phyloP scores from a whole-genome alignment of 1,140 invertebrate genomes.

The Chionoecetes opilio region DNA sequence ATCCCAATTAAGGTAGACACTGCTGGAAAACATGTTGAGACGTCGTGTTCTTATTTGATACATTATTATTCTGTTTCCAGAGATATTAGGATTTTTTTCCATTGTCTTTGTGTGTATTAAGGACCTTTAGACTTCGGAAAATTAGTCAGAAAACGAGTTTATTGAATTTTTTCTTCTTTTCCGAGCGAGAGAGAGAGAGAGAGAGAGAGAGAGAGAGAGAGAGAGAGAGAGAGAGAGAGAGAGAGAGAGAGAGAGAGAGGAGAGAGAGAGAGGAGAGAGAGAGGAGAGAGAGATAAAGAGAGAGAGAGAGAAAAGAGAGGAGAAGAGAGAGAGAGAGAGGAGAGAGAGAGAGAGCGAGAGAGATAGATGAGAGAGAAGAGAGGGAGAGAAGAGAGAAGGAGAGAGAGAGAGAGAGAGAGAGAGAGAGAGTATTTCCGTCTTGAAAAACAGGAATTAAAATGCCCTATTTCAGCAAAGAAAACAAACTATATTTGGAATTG shows the following conservation, averaged over 20 bases:
- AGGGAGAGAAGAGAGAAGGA: not conserved
- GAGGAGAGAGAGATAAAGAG: not conserved
- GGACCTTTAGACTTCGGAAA: not conserved
- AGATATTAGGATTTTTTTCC: not conserved
- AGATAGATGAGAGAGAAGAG: not conserved
- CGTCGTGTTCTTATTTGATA: no score
- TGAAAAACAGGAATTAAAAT: not conserved
- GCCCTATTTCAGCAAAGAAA: not conserved
- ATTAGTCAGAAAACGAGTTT: not conserved
- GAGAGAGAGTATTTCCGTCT: not conserved
- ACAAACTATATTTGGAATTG: not conserved
- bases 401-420: not conserved
- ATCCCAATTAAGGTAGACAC: not conserved
- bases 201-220: constrained; percentile 13
- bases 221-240: not conserved
- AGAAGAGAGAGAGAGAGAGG: not conserved
- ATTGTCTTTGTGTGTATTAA: not conserved
- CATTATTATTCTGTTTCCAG: no score
- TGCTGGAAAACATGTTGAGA: not conserved
- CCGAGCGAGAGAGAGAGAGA: not conserved
- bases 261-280: not conserved
- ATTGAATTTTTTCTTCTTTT: no score
- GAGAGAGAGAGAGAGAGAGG: constrained; percentile 7
- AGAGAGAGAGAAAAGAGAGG: not conserved
- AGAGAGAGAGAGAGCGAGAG: constrained; percentile 20